phyloP scores from a whole-genome alignment of 1,140 invertebrate species.

The Rhagoletis pomonella region DNA sequence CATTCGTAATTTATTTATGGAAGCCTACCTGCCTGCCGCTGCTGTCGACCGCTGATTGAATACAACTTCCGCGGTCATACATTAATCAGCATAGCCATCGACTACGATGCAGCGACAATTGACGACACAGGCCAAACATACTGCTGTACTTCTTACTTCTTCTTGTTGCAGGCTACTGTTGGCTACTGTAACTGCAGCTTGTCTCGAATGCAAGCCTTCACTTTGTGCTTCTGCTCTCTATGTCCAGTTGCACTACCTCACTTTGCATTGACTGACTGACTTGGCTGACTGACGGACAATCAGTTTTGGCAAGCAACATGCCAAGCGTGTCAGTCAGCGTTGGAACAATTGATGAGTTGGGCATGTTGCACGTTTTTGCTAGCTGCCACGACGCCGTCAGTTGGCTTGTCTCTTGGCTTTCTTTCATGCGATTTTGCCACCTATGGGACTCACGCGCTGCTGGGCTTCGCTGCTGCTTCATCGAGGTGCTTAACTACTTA shows the following conservation, averaged over 20 bases:
- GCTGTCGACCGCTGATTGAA: background rate
- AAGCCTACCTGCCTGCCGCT: background rate
- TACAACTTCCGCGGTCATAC: constrained; percentile 49
- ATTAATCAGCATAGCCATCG: constrained; percentile 47
- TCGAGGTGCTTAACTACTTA: background rate
- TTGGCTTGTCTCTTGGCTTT: background rate
- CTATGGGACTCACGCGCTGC: background rate
- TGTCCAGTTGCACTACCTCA: background rate
- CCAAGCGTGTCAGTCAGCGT: constrained; percentile 8
- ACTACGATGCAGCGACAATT: background rate
- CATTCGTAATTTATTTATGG: constrained; percentile 16
- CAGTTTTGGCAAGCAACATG: constrained; percentile 42
- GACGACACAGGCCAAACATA: background rate
- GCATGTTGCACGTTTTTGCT: constrained; percentile 33
- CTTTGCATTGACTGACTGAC: constrained; percentile 11
- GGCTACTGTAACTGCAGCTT: background rate
- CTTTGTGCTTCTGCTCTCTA: background rate
- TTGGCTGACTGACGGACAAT: constrained; percentile 3
- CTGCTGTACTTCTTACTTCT: background rate
- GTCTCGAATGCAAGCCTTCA: background rate
- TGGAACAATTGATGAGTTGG: background rate
- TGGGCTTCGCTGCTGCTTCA: background rate
- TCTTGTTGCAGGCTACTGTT: constrained; percentile 26
- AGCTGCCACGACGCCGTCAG: background rate
- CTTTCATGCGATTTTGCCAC: background rate